Conservation (phyloP, 2,797 vertebrate genomes). For the Staurois parvus region DNA sequence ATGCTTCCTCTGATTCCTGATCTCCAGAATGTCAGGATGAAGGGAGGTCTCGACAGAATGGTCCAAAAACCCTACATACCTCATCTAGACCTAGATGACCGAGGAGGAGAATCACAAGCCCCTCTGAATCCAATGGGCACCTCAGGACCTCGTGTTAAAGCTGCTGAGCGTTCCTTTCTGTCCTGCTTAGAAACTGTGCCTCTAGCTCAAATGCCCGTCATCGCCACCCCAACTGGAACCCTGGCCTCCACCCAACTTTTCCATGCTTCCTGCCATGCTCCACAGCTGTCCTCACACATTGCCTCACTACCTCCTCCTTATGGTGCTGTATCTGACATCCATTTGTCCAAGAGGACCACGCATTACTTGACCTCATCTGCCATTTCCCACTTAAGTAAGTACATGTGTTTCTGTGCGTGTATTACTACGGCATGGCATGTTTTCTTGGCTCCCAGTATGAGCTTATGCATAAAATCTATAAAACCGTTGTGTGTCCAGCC, state of each 20-base stretch:
- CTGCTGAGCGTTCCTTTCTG: conserved; percentile 67
- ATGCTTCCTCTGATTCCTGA: conserved; percentile 78
- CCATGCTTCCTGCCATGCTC: conserved; percentile 74
- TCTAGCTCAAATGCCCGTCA: conserved; percentile 68
- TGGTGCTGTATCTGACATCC: conserved; percentile 85
- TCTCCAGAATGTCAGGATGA: conserved; percentile 74
- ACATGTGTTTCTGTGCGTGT: conserved; percentile 69
- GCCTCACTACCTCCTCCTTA: conserved; percentile 84
- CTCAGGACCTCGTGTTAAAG: conserved; percentile 64
- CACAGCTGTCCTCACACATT: conserved; percentile 79
- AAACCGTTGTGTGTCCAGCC: too few species aligned
- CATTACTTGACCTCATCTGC: conserved; percentile 83
- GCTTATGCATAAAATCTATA: not conserved
- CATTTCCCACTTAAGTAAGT: conserved; percentile 90
- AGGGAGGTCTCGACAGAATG: conserved; percentile 73
- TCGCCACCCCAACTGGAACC: conserved; percentile 69
- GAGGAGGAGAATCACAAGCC: conserved; percentile 59
- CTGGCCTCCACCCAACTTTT: conserved; percentile 72
- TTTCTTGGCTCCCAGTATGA: not conserved
- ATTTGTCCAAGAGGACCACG: conserved; percentile 86
- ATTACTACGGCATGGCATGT: not conserved
- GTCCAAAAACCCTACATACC: conserved; percentile 60
- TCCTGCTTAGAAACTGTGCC: conserved; percentile 74
- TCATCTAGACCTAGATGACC: conserved; percentile 63
- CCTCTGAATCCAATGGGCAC: conserved; percentile 63